Base-by-base conservation (phyloP, 2,113 vertebrate species). In the Bufo gargarizans region DNA sequence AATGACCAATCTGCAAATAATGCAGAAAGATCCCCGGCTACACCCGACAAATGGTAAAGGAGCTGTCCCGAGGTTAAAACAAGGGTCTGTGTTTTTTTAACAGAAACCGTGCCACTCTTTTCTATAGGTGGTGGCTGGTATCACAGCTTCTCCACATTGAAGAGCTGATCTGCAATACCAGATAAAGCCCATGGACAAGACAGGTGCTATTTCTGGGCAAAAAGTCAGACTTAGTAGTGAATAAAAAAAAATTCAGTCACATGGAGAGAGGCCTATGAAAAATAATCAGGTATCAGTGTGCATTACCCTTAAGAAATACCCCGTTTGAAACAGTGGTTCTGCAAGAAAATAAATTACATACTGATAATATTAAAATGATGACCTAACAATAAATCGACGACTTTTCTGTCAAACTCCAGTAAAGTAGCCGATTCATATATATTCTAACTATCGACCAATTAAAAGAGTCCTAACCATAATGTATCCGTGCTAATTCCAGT, bases 401-500 rank as follows among this genome's bases (percentile, higher is more conserved):
- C 47, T 65, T 83, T 74, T 11, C 43, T 67, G 56, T 11, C 3
- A 4, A 13, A 13, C 19, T 63, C n/a, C 53, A 88, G 86, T 6
- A 72, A 88, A 47, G 78, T 16, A 49, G 67, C 20, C n/a, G 56
- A 82, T 50, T 67, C 19, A 83, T 19, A 5, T 59, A 43, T 61
- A 19, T 61, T 43, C 63, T 43, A n/a, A n/a, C 80, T 22, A 59
- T 59, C 8, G 61, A 77, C 65, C 8, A 88, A 65, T 88, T 77
- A 91, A 92, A 94, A 94, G 94, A 92, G 92, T 93, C 94, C 94
- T 94, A 93, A 93, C 91, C 43, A n/a, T 82, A 77, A 65, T 13
- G 19, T 67, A 12, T 67, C 59, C 80, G 93, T 92, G 94, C 91
- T 93, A 92, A 92, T 93, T 95, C 93, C 95, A 95, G 93, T 95